Evolutionary conservation across 2,888 invertebrate genomes (phyloP).

Genomic region (Mesoligia furuncula): DNA sequence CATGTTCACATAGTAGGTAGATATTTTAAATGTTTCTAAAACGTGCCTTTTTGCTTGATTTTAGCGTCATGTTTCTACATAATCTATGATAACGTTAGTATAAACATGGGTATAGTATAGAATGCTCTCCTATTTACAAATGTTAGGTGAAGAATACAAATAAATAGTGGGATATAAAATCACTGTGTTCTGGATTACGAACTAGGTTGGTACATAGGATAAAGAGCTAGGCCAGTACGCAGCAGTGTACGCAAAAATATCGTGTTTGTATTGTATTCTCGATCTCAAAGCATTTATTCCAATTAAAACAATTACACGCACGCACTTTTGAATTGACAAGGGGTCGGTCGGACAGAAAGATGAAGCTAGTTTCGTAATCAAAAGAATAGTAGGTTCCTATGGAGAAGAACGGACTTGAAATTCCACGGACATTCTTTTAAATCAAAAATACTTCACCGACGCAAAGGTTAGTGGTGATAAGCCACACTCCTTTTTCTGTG

Average conservation of each 20-base stretch:
- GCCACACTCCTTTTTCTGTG: not conserved
- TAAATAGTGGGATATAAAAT: not conserved
- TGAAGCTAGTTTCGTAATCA: not conserved
- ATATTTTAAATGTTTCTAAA: not conserved
- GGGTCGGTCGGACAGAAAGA: not conserved
- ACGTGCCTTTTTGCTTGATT: constrained; percentile 33
- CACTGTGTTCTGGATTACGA: not conserved
- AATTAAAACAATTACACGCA: not conserved
- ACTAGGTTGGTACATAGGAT: not conserved
- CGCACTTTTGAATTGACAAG: not conserved
- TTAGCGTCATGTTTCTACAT: constrained; percentile 20
- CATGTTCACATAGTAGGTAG: not conserved
- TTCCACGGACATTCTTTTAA: not conserved
- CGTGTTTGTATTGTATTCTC: too few species aligned
- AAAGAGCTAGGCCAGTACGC: not conserved
- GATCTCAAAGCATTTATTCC: not conserved
- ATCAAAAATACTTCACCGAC: not conserved
- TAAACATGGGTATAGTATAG: not conserved
- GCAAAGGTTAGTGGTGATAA: not conserved
- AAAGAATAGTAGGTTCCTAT: not conserved
- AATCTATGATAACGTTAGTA: not conserved
- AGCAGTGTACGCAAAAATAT: not conserved
- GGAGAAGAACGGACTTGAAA: not conserved
- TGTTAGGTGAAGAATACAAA: not conserved
- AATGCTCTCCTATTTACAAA: not conserved